phyloP scores from a whole-genome alignment of 53 echinoderm and acorn worm genomes.

The Mesocentrotus franciscanus region DNA sequence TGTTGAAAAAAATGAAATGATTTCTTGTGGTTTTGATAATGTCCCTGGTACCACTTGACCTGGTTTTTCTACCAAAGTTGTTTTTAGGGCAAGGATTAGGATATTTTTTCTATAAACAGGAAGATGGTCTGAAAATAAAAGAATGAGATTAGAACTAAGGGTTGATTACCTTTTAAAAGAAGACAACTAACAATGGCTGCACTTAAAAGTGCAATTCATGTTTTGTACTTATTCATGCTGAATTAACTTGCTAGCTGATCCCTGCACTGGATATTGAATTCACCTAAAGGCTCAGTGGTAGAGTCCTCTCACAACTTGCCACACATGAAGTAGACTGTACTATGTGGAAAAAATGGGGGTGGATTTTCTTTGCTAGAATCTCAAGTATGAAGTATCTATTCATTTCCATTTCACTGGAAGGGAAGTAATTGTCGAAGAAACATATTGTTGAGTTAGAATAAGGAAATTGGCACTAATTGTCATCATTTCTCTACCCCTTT shows the following conservation, averaged over 20 bases:
- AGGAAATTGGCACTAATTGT: conserved; percentile 31
- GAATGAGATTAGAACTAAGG: background rate
- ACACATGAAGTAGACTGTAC: background rate
- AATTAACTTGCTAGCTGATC: background rate
- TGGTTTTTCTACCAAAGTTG: background rate
- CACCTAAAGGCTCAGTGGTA: background rate
- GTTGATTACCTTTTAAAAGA: conserved; percentile 42
- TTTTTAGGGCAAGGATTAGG: background rate
- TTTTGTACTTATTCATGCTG: background rate
- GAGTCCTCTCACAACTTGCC: background rate
- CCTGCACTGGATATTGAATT: background rate
- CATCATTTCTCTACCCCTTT: background rate
- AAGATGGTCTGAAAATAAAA: conserved; percentile 3
- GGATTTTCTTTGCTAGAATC: background rate
- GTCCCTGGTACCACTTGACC: conserved; percentile 38
- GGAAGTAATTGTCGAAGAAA: background rate
- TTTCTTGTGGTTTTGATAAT: conserved; percentile 45
- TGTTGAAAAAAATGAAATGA: conserved; percentile 38
- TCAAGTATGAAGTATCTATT: background rate
- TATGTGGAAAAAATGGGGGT: background rate
- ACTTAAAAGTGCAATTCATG: conserved; percentile 33
- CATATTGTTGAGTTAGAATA: background rate
- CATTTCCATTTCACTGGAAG: background rate
- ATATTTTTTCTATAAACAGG: conserved; percentile 28
- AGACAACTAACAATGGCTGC: background rate